Percentiles rank a stretch among this genome's conserved stretches.
Conservation (phyloP, 1,140 invertebrate species). For the Diorhabda carinulata region DNA sequence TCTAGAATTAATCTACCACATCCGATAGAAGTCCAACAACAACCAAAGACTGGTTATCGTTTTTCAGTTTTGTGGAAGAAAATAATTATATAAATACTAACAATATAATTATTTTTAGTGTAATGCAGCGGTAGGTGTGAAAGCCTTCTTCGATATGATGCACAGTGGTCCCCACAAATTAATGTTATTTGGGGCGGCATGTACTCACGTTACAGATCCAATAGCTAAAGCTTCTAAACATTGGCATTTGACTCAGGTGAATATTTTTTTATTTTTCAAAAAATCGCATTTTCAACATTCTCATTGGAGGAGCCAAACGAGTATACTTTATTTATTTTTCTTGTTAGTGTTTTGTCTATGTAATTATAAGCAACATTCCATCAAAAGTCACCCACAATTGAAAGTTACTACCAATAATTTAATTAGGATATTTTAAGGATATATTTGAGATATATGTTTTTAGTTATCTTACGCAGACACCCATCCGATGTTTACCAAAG, state of each 20-base stretch:
- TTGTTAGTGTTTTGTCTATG: too few species aligned
- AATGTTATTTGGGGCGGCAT: slow-evolving; percentile 94
- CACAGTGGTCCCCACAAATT: slow-evolving; percentile 84
- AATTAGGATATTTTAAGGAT: neutral
- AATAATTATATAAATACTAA: too few species aligned
- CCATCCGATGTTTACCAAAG: slow-evolving; percentile 94
- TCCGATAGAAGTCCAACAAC: too few species aligned
- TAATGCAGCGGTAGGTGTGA: slow-evolving; percentile 95
- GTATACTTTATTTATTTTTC: too few species aligned
- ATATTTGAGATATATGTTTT: slow-evolving; percentile 8
- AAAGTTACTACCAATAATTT: neutral
- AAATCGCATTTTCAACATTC: too few species aligned
- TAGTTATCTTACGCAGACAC: slow-evolving; percentile 97
- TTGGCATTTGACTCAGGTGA: slow-evolving; percentile 91
- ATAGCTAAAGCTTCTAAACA: slow-evolving; percentile 96
- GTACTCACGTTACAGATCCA: slow-evolving; percentile 94
- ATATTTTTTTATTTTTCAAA: neutral
- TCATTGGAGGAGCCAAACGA: too few species aligned
- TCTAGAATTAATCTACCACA: too few species aligned
- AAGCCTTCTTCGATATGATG: slow-evolving; percentile 98
- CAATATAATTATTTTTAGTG: slow-evolving; percentile 66
- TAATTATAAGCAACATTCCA: too few species aligned
- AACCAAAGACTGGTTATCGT: neutral
- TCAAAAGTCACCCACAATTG: neutral
- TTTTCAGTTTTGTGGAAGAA: neutral